Percentiles rank a stretch among this genome's conserved stretches.
Conservation (phyloP, 2,797 vertebrate species). For the Karalla daura region DNA sequence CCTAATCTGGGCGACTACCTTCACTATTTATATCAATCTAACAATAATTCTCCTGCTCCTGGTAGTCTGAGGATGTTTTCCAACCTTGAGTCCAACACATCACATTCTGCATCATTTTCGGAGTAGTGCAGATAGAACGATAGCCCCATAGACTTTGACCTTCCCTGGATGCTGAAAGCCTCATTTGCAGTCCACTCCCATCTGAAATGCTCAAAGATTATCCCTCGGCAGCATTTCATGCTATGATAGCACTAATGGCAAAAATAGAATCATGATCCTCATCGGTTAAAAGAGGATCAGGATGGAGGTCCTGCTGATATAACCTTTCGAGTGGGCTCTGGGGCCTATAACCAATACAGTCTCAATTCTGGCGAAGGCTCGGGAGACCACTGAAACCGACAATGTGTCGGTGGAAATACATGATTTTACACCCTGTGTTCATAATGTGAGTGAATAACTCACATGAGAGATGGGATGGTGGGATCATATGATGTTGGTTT, state of each 20-base stretch:
- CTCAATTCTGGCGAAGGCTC: conserved; percentile 21
- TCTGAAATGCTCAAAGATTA: conserved; percentile 54
- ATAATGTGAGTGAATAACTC: neutral
- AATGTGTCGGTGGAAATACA: conserved; percentile 34
- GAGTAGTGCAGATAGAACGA: neutral
- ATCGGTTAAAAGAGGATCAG: conserved; percentile 72
- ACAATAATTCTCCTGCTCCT: neutral
- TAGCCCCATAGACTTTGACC: conserved; percentile 24
- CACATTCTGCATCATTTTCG: neutral
- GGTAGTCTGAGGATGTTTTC: conserved; percentile 1
- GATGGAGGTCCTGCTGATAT: conserved; percentile 54
- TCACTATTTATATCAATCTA: neutral
- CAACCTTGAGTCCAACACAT: neutral
- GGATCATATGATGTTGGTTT: neutral
- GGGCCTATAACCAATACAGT: conserved; percentile 39
- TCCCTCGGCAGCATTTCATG: conserved; percentile 56
- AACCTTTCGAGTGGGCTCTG: conserved; percentile 56
- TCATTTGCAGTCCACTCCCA: conserved; percentile 14
- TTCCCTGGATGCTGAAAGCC: conserved; percentile 20
- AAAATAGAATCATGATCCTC: conserved; percentile 62
- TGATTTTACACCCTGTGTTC: conserved; percentile 23
- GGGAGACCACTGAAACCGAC: conserved; percentile 30
- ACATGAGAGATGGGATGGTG: conserved; percentile 4
- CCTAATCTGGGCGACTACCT: neutral
- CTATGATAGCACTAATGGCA: conserved; percentile 62